These are phyloP conservation scores for Mesitornis unicolor DNA, from an alignment of 2,113 vertebrate species.

Conservation along the genomic window DNA sequence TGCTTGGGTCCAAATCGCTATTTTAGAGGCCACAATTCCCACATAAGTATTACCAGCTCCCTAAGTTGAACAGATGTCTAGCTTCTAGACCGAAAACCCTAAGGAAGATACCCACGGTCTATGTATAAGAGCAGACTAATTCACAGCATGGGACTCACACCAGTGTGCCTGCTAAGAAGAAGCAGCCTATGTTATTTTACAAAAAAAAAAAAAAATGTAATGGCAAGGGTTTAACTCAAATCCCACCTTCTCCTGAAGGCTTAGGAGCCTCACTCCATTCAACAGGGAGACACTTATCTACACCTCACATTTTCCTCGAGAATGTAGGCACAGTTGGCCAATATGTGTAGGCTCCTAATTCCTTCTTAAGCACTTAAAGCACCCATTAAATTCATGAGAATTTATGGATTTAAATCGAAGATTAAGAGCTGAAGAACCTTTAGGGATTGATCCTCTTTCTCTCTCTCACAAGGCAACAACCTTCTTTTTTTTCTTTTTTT, in stretches of 20 bases:
- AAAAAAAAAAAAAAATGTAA: neutral
- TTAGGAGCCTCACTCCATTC: neutral
- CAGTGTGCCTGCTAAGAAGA: neutral
- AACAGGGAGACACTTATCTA: neutral
- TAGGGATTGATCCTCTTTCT: neutral
- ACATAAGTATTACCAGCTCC: neutral
- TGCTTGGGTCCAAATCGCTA: neutral
- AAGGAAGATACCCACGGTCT: neutral
- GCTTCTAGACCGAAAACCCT: neutral
- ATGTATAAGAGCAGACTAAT: rapidly evolving
- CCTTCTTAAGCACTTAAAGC: slow-evolving; percentile 4
- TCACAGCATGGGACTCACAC: neutral
- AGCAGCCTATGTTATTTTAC: neutral
- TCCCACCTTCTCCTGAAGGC: neutral
- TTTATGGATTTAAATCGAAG: slow-evolving; percentile 21
- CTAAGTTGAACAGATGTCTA: neutral
- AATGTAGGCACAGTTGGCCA: neutral
- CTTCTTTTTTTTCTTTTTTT: neutral
- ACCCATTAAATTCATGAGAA: neutral
- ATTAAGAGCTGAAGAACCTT: slow-evolving; percentile 21
- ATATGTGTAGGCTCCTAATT: neutral
- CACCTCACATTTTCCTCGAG: neutral
- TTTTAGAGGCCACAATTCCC: neutral
- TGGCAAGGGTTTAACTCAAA: neutral
- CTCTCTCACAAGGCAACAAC: neutral